phyloP scores from a whole-genome alignment of 2,797 vertebrate genomes.

The Sebastes itinus region DNA sequence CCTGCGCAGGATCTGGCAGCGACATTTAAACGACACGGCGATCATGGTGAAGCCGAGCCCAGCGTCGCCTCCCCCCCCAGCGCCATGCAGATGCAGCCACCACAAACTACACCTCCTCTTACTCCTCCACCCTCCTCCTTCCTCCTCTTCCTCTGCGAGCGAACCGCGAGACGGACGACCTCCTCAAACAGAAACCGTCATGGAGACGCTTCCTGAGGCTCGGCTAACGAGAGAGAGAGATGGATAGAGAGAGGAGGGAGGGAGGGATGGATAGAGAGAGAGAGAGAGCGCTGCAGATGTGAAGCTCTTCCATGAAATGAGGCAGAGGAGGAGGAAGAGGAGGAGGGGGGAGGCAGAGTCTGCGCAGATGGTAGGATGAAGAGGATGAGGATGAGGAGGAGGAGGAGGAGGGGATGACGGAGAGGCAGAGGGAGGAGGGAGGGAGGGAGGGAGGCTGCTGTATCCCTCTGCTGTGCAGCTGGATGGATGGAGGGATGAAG shows the following conservation, averaged over 20 bases:
- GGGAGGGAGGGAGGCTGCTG: constrained; percentile 3
- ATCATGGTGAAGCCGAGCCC: constrained; percentile 88
- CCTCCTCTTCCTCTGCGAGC: constrained; percentile 29
- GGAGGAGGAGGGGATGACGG: not conserved
- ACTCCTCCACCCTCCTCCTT: constrained; percentile 10
- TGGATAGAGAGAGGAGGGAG: constrained; percentile 6
- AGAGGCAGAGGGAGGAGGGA: not conserved
- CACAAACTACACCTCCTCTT: constrained; percentile 42
- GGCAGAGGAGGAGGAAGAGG: constrained; percentile 27
- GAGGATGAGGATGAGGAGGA: not conserved
- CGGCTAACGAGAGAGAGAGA: constrained; percentile 1
- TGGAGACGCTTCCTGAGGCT: constrained; percentile 30
- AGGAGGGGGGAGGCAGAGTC: constrained; percentile 53
- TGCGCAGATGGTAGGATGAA: constrained; percentile 64
- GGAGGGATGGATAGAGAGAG: not conserved
- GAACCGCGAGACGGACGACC: constrained; percentile 28
- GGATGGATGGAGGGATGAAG: constrained; percentile 26
- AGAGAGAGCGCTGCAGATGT: constrained; percentile 65
- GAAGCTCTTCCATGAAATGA: constrained; percentile 63
- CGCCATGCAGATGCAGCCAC: constrained; percentile 70
- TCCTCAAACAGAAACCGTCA: constrained; percentile 54
- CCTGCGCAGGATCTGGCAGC: constrained; percentile 97
- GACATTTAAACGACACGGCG: constrained; percentile 99
- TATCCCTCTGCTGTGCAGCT: constrained; percentile 42
- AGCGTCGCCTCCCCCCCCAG: constrained; percentile 54